Base-by-base conservation (phyloP, 2,888 invertebrate genomes). In the Pogonocherus hispidulus region DNA sequence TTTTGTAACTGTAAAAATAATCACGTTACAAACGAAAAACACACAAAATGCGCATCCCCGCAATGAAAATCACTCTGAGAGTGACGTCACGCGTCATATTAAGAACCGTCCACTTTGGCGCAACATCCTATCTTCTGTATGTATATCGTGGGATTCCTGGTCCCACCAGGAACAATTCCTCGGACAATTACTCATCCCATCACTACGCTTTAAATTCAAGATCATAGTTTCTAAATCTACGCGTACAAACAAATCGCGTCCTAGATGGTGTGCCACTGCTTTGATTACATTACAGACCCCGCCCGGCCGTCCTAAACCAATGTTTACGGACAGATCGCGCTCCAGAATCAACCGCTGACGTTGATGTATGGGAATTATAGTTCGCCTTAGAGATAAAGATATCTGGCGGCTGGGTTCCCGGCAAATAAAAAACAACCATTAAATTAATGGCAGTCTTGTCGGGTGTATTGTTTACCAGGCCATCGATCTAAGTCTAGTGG, bases 311-410 rank as follows among this genome's bases (percentile, higher is more conserved):
- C 49, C 49, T 51, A 51, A 51, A 51, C 49, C 23, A 51, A 51
- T 51, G 49, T 51, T 51, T 51, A 22, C 49, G 23, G 23, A 51
- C n/a, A 51, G 22, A 23, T 23, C 49, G 22, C 23, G 6, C 22
- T 22, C 49, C 23, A 51, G 23, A 51, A 51, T 51, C 49, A 23
- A 51, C 49, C 23, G 49, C 49, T 14, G 49, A 51, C 49, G n/a
- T 51, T 51, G 49, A 51, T 51, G 49, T 51, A 51, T 51, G 49
- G 23, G 49, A 22, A 23, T 51, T 49, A 51, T 51, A 51, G 49
- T 14, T 51, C 5, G 23, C 20, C 6, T 51, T 14, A 14, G 22
- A 51, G 49, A 51, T 51, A 51, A 51, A 51, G 49, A 51, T 51
- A 51, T 51, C 20, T 14, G 23, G 49, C 14, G 49, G 23, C n/a